A percentile compares a stretch with the other conserved stretches of the same genome.
Conservation (phyloP, 2,888 invertebrate species). For the Drosophila rubida region DNA sequence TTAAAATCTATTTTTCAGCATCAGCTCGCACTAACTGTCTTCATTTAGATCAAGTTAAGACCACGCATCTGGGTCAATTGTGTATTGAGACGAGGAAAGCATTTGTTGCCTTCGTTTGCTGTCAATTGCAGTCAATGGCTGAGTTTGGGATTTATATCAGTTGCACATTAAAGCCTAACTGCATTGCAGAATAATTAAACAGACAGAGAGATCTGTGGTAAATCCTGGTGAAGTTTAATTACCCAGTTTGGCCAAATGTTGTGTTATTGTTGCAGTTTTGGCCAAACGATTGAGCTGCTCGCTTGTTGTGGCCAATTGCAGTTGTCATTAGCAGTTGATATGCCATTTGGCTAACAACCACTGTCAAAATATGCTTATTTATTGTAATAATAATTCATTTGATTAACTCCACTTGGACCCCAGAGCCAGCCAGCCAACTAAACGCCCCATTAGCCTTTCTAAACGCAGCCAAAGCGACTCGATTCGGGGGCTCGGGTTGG, state of each 20-base stretch:
- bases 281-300: conserved; percentile 26
- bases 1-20: background rate
- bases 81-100: too few species aligned
- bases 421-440: conserved; percentile 46
- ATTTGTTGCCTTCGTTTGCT: too few species aligned
- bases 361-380: conserved; percentile 76
- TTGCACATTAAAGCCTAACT: too few species aligned
- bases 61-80: too few species aligned
- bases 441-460: conserved; percentile 79
- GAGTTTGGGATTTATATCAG: too few species aligned
- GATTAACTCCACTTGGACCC: conserved; percentile 61
- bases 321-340: conserved; percentile 59
- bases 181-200: too few species aligned
- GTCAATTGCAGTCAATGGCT: too few species aligned
- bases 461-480: conserved; percentile 42
- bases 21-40: background rate
- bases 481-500: conserved; percentile 23
- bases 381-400: conserved; percentile 79
- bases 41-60: too few species aligned
- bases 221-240: too few species aligned
- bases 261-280: conserved; percentile 17
- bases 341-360: conserved; percentile 72
- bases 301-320: conserved; percentile 24
- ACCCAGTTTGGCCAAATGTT: too few species aligned
- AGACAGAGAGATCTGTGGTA: too few species aligned